phyloP scores from a whole-genome alignment of 2,113 vertebrate genomes.

The Heterochromis multidens region DNA sequence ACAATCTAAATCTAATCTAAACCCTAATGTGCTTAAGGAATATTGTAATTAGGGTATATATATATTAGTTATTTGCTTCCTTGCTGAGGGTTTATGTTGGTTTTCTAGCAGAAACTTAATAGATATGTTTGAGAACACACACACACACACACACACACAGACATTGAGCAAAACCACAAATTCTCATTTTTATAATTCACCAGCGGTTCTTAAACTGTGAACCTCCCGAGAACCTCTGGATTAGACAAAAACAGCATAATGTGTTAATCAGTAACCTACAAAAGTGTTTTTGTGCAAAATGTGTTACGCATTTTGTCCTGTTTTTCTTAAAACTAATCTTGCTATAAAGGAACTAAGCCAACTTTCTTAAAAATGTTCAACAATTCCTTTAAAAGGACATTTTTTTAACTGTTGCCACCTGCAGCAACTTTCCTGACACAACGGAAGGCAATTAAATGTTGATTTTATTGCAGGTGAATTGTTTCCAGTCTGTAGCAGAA shows the following conservation, averaged over 20 bases:
- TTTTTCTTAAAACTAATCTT: not conserved
- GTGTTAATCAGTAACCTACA: not conserved
- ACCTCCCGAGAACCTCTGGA: not conserved
- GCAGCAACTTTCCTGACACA: not conserved
- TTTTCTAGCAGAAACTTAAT: not conserved
- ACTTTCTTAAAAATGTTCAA: not conserved
- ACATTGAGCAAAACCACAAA: not conserved
- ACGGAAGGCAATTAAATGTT: not conserved
- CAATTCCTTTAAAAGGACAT: not conserved
- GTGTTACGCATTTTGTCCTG: not conserved
- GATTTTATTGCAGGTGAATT: not conserved
- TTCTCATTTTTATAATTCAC: not conserved
- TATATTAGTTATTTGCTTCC: not conserved
- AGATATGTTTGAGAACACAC: not conserved
- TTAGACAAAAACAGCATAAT: not conserved
- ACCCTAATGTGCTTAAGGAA: not conserved
- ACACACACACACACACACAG: no score
- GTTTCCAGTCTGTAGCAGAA: not conserved
- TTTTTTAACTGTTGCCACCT: not conserved
- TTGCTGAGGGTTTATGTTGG: not conserved
- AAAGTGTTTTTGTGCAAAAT: not conserved
- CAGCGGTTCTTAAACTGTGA: not conserved
- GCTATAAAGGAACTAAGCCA: not conserved
- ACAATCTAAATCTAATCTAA: not conserved
- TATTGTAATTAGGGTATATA: not conserved